These are phyloP conservation scores for Genyomyrus donnyi DNA, from an alignment of 2,113 vertebrate species.

Conservation along the genomic window DNA sequence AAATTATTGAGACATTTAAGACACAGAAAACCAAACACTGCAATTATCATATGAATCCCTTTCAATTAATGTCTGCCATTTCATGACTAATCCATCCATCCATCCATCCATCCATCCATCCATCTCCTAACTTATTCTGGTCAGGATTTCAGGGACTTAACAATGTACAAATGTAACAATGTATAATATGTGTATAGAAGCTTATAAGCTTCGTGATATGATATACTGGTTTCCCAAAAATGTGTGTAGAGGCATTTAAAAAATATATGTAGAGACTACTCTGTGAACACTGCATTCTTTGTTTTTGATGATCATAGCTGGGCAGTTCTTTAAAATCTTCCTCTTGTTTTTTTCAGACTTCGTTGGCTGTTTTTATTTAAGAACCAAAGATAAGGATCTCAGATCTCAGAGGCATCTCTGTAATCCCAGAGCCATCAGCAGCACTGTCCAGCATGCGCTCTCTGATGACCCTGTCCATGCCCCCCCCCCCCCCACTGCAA, in stretches of 20 bases:
- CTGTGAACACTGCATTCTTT: neutral
- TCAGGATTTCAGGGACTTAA: neutral
- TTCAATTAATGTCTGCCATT: neutral
- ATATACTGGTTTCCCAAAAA: neutral
- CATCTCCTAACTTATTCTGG: neutral
- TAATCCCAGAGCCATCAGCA: neutral
- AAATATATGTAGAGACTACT: neutral
- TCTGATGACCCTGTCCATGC: neutral
- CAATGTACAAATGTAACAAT: no score
- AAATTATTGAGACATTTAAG: neutral
- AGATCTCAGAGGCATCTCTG: neutral
- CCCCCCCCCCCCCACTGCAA: neutral
- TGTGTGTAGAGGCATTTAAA: neutral
- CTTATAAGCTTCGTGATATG: neutral
- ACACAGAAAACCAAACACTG: neutral
- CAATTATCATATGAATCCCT: neutral
- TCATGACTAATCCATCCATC: neutral
- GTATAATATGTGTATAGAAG: neutral
- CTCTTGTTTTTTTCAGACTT: neutral
- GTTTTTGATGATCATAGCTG: neutral
- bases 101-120: neutral
- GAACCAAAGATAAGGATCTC: neutral
- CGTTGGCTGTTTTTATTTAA: neutral
- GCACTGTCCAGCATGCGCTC: neutral
- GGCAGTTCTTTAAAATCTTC: neutral